Conservation (phyloP, 2,888 invertebrate species). For the Allophyes oxyacanthae region DNA sequence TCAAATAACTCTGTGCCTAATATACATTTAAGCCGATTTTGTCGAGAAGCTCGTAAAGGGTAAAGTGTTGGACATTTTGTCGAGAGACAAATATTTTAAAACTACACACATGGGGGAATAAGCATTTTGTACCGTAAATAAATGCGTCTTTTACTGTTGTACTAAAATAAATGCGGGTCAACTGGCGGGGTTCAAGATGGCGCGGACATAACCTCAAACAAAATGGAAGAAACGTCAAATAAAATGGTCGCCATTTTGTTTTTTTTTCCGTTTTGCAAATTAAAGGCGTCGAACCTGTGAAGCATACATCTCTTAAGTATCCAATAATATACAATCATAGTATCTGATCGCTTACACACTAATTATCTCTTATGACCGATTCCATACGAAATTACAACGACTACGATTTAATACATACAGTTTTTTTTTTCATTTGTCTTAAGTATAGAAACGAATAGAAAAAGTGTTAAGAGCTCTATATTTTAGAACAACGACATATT, state of each 20-base stretch:
- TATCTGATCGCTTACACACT: slow-evolving; percentile 73
- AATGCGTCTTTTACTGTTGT: slow-evolving; percentile 66
- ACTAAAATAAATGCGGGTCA: slow-evolving; percentile 56
- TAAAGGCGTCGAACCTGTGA: slow-evolving; percentile 58
- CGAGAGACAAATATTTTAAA: slow-evolving; percentile 62
- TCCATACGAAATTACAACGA: slow-evolving; percentile 84
- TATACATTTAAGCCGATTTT: slow-evolving; percentile 87
- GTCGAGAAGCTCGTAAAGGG: slow-evolving; percentile 84
- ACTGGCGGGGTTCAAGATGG: slow-evolving; percentile 55
- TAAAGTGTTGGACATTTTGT: slow-evolving; percentile 77
- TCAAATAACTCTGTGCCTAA: slow-evolving; percentile 87
- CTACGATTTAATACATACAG: slow-evolving; percentile 83
- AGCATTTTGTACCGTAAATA: slow-evolving; percentile 68
- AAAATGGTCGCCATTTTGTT: slow-evolving; percentile 15
- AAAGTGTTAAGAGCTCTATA: slow-evolving; percentile 68
- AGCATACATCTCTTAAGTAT: slow-evolving; percentile 68
- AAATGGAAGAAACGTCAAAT: slow-evolving; percentile 27
- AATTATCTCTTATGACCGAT: slow-evolving; percentile 74
- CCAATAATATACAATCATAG: slow-evolving; percentile 81
- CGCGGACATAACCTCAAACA: slow-evolving; percentile 40
- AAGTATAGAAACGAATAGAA: slow-evolving; percentile 73
- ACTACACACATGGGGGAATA: slow-evolving; percentile 57
- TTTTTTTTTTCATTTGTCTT: slow-evolving; percentile 67
- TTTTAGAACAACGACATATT: slow-evolving; percentile 63
- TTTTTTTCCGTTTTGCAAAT: slow-evolving; percentile 31